Evolutionary conservation across 2,888 invertebrate species (phyloP).

Genomic region (Drosophila suboccidentalis): DNA sequence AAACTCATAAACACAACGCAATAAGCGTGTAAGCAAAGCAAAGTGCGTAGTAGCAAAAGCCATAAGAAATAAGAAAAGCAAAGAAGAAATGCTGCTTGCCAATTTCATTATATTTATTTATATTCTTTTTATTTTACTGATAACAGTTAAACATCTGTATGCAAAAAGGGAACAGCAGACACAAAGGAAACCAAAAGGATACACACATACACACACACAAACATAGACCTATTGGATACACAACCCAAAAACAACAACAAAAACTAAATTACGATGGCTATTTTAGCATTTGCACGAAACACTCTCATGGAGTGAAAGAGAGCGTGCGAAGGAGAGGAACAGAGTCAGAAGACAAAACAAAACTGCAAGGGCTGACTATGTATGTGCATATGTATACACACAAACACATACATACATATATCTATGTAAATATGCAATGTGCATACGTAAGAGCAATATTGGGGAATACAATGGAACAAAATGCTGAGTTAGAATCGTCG

Average conservation of each 20-base stretch:
- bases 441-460: constrained; percentile 55
- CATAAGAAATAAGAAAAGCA: constrained; percentile 27
- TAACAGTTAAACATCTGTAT: constrained; percentile 28
- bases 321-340: constrained; percentile 14
- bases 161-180: constrained; percentile 10
- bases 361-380: constrained; percentile 58
- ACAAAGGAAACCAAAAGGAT: constrained; percentile 24
- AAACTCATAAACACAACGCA: constrained; percentile 70
- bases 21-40: constrained; percentile 58
- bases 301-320: constrained; percentile 28
- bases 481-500: constrained; percentile 31
- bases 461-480: constrained; percentile 31
- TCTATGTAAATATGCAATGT: constrained; percentile 11
- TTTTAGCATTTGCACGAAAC: constrained; percentile 55
- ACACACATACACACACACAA: constrained; percentile 9
- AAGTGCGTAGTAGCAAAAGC: constrained; percentile 73
- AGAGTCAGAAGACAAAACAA: constrained; percentile 56
- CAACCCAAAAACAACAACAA: constrained; percentile 23
- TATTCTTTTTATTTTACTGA: constrained; percentile 3
- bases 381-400: not conserved
- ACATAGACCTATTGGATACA: constrained; percentile 4
- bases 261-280: constrained; percentile 54
- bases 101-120: not conserved
- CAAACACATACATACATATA: not conserved
- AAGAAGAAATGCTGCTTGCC: constrained; percentile 34